Conservation (phyloP, 2,888 invertebrate species). For the Pollenia labialis region DNA sequence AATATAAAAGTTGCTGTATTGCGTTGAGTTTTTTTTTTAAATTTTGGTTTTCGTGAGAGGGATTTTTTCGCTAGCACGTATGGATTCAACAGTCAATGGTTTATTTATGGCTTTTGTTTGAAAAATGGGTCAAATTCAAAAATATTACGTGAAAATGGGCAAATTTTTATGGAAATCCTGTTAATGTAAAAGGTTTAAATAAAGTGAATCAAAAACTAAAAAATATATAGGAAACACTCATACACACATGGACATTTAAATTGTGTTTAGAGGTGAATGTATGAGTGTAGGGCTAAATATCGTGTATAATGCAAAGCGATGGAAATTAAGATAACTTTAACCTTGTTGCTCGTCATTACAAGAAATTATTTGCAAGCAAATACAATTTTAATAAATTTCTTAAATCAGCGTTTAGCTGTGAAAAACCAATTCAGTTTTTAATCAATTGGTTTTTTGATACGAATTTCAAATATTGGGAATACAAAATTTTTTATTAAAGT, state of each 20-base stretch:
- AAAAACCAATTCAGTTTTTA: too few species aligned
- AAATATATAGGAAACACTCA: constrained; percentile 5
- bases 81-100: constrained; percentile 58
- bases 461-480: too few species aligned
- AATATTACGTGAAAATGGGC: constrained; percentile 63
- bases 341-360: too few species aligned
- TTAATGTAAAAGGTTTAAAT: constrained; percentile 48
- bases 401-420: too few species aligned
- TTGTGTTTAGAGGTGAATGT: too few species aligned
- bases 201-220: constrained; percentile 31
- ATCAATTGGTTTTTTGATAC: too few species aligned
- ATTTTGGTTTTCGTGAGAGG: constrained; percentile 74
- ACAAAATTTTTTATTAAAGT: too few species aligned
- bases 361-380: too few species aligned
- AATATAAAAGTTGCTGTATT: constrained; percentile 73
- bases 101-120: constrained; percentile 72
- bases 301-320: too few species aligned
- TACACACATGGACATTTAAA: not conserved
- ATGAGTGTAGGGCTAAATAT: too few species aligned
- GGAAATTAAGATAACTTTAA: too few species aligned
- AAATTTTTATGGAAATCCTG: constrained; percentile 60
- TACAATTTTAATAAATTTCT: too few species aligned
- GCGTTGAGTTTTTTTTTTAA: constrained; percentile 48
- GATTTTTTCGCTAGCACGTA: constrained; percentile 68
- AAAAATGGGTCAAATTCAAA: constrained; percentile 68